Evolutionary conservation across 37 sponge, comb jelly and placozoan genomes (phyloP), one percentile per base, ranked within the genome.

Genomic region (Lycopodina hypogea): DNA sequence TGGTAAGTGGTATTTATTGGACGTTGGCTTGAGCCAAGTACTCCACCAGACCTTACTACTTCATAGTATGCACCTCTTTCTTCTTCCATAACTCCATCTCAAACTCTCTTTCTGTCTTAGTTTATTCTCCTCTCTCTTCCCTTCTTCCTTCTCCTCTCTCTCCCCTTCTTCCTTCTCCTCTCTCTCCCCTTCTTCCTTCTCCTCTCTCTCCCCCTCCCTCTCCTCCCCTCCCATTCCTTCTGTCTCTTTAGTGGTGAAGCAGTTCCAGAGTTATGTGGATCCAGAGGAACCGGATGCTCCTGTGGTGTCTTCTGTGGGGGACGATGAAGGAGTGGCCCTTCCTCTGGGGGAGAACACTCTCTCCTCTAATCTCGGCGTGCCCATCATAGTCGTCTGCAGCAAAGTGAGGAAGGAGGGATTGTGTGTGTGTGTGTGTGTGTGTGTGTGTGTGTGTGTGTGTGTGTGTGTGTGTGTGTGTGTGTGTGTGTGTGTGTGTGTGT

Each of bases 271-370:
- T 53, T 95, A 91, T 42, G 60, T 78, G 51, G 96, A 92, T 57
- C 92, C 92, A 50, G 87, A 89, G 75, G 69, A 77, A 37, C 67
- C 79, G 0, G 9, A 75, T 41, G 55, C 30, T 37, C 74, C 66
- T 30, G 77, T 56, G 55, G 42, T 33, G 17, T 45, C 30, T 21
- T 40, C 87, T 57, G 23, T 59, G 42, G 85, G 61, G 1, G 87
- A 71, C 50, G 87, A 64, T 6, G 84, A 82, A 22, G 72, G 86
- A 18, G 96, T 93, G 40, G 45, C 80, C 22, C 83, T 98, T 42
- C 99, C 99, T 26, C 90, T 98, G 0, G 94, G 87, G 24, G 92
- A 91, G 17, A 77, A 77, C 55, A 92, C 92, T 0, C 90, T 98
- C 70, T 83, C 84, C 39, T 45, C 77, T 51, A 98, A 98, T 62